phyloP scores from a whole-genome alignment of 2,888 invertebrate genomes.

The Sinodicranocentrus sp. region DNA sequence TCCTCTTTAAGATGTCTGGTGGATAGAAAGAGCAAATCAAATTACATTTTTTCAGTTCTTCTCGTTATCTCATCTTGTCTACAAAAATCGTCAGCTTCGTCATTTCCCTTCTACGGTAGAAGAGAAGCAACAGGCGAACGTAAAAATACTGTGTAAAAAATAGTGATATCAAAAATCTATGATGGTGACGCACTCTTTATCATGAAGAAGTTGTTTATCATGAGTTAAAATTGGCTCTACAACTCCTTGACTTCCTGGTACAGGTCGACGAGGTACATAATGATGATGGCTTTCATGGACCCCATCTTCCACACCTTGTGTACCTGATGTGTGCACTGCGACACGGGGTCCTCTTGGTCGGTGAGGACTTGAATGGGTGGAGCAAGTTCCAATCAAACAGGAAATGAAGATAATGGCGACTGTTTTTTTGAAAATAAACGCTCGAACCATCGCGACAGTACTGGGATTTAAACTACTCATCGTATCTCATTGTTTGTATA shows the following conservation, averaged over 20 bases:
- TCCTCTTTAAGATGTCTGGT: conserved; percentile 89
- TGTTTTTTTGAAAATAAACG: no score
- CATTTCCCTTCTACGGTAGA: no score
- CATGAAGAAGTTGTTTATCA: conserved; percentile 86
- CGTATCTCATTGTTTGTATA: no score
- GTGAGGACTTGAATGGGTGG: conserved; percentile 71
- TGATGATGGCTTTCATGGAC: conserved; percentile 77
- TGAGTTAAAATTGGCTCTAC: conserved; percentile 82
- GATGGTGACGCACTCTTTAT: conserved; percentile 84
- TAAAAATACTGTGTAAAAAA: background rate
- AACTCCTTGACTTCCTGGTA: conserved; percentile 76
- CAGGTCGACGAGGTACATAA: conserved; percentile 81
- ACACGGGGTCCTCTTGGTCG: conserved; percentile 68
- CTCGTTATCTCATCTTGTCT: conserved; percentile 42
- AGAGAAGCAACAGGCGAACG: conserved; percentile 59
- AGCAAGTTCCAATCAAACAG: no score
- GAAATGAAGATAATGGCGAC: no score
- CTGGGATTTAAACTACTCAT: no score
- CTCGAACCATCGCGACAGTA: no score
- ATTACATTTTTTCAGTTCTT: conserved; percentile 63
- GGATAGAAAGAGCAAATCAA: conserved; percentile 73
- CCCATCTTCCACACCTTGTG: conserved; percentile 16
- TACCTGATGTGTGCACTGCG: conserved; percentile 54
- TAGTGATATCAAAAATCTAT: no score
- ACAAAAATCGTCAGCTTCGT: background rate